These are phyloP conservation scores for Xiphorhynchus elegans DNA, from an alignment of 2,113 vertebrate genomes.

Conservation along the genomic window DNA sequence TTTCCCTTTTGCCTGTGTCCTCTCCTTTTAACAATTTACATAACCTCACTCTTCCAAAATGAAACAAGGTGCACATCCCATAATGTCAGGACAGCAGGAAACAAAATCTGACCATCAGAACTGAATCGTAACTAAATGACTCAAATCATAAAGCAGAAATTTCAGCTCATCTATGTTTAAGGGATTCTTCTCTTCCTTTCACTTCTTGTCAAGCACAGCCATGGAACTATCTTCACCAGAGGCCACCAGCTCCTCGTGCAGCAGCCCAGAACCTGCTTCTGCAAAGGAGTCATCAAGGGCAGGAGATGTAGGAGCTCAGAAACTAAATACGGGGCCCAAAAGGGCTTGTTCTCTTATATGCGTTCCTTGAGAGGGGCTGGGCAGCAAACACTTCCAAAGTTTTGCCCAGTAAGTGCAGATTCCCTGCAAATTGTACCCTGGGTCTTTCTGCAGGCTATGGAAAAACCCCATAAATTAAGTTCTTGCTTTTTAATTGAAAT, in stretches of 20 bases:
- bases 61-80: neutral
- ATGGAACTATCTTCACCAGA: neutral
- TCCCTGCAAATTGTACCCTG: neutral
- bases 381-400: neutral
- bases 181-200: neutral
- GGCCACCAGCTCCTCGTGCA: neutral
- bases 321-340: neutral
- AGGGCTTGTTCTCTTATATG: neutral
- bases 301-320: neutral
- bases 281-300: neutral
- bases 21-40: neutral
- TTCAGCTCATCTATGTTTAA: neutral
- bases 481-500: neutral
- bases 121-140: neutral
- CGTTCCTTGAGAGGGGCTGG: neutral
- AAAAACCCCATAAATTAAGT: neutral
- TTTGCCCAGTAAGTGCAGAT: neutral
- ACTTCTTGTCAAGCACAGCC: neutral
- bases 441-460: neutral
- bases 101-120: neutral
- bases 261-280: neutral
- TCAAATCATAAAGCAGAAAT: neutral
- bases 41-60: neutral
- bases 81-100: neutral
- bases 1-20: neutral